phyloP scores from a whole-genome alignment of 2,113 vertebrate genomes.

The Mirounga angustirostris region DNA sequence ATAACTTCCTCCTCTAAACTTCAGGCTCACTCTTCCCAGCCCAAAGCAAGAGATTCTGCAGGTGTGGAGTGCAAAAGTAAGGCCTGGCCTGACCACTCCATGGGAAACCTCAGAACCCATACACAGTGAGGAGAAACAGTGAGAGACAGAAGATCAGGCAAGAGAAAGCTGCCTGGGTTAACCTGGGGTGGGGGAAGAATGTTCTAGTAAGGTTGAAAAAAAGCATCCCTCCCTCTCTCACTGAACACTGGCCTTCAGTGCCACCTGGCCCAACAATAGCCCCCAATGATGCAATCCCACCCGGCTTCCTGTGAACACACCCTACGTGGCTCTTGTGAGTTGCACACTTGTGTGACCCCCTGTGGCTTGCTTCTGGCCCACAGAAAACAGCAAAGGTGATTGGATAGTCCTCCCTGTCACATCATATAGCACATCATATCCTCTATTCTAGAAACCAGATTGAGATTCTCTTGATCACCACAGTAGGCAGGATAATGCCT shows the following conservation, averaged over 20 bases:
- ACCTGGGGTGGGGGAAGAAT: neutral
- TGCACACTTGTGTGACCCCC: accelerated
- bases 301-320: neutral
- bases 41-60: neutral
- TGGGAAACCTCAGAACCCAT: neutral
- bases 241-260: neutral
- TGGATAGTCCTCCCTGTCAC: neutral
- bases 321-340: accelerated
- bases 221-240: neutral
- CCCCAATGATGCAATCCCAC: too few species aligned
- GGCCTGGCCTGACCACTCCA: neutral
- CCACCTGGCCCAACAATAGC: neutral
- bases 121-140: neutral
- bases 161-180: neutral
- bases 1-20: neutral
- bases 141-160: neutral
- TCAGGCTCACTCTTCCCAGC: neutral
- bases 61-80: neutral
- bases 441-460: neutral
- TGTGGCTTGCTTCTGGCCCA: neutral
- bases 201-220: neutral
- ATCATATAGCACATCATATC: neutral
- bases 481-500: neutral
- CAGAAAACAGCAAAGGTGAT: neutral
- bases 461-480: neutral